Evolutionary conservation across 2,888 invertebrate species (phyloP), one percentile per base, ranked within the genome.

Genomic region (Platypus cylindrus): DNA sequence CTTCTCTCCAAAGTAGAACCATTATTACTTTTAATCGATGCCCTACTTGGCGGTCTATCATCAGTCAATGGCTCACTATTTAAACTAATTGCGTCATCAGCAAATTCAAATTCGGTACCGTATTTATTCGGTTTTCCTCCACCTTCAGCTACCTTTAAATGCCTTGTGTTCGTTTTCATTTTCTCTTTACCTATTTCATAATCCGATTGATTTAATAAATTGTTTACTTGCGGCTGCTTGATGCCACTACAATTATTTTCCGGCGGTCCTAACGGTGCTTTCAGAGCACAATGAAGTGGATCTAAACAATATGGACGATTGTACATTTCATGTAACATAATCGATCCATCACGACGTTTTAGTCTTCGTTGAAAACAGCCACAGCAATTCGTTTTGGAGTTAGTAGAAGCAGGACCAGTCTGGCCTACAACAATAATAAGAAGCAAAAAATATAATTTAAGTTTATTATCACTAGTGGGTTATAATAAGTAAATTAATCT

Each of bases 291-390:
- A 38, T 50, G 51, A 20, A 48, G 45, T 3, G 58, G 58, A 25
- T 60, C 51, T 14, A 50, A 40, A 45, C 60, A 59, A 13, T 48
- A 41, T 26, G 48, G 56, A 31, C 68, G 65, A 51, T 67, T 64
- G 62, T 73, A 75, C 52, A 75, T 65, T 54, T 74, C 74, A 34
- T 74, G 70, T 64, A 62, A 52, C 3, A 55, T 53, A 18, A 60
- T 47, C 46, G 62, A 60, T 45, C 58, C 61, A n/a, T n/a, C n/a
- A n/a, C n/a, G n/a, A 40, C 59, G 56, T 44, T 58, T 60, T n/a
- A n/a, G n/a, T 48, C 54, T 54, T 47, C 60, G 54, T 55, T 58
- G 59, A 52, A 60, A 62, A 48, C 63, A 63, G 36, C 59, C 60
- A 45, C 62, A 63, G 57, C 62, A 62, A 45, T 49, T 48, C 45